Evolutionary conservation across 2,797 vertebrate species (phyloP), one percentile per base, ranked within the genome.

Genomic region (Siniperca obscura): DNA sequence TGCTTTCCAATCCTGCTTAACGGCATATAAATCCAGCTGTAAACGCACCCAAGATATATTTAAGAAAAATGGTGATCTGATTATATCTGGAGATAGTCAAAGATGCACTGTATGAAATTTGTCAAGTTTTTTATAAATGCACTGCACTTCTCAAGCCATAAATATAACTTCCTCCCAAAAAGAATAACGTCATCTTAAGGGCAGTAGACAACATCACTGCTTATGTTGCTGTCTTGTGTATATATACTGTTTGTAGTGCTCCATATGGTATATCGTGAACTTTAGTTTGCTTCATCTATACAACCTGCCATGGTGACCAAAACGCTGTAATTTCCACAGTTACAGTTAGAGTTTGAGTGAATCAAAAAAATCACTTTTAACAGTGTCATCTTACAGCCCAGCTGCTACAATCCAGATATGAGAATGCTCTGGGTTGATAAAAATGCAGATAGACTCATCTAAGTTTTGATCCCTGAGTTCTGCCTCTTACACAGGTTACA

Each of bases 311-410:
- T 30, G 17, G 5, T 44, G 61, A 40, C 44, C 48, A n/a, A 57
- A 59, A 36, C 38, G 46, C 42, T 50, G 13, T 61, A 7, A 59
- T 57, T 59, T 68, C 44, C 50, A 56, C 61, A 42, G 66, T 73
- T 74, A 30, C 64, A 52, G 40, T 25, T 19, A 19, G 55, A 65
- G 34, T 70, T 70, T 57, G 44, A 70, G 66, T 30, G 55, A 80
- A 84, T 89, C 69, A 70, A 74, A 81, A 81, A 76, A 82, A 74
- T 74, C 34, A 25, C 72, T 80, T 25, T 74, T 44, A 59, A 40
- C 27, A 59, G 40, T 62, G 64, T 77, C 36, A 10, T 46, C 40
- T 61, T 40, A 30, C 60, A 34, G 73, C 57, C 42, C 50, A 48
- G 65, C 75, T 61, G 66, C 66, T 72, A 50, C 44, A 62, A 36